Evolutionary conservation across 2,113 vertebrate genomes (phyloP).

Genomic region (Platysteira castanea): DNA sequence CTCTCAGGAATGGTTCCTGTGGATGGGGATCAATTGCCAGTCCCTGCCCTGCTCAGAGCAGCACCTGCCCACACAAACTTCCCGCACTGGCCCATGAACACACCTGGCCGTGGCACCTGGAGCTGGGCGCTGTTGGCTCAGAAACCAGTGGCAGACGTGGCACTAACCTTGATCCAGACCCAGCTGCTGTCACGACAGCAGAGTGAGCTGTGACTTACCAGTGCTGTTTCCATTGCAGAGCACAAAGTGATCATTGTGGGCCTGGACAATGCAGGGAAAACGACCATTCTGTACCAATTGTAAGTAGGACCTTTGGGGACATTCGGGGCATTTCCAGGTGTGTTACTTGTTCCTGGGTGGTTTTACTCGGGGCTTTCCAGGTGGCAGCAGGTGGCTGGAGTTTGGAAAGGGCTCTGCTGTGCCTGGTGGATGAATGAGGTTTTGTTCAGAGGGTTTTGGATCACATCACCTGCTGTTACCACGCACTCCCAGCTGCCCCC

Average conservation of each 20-base stretch:
- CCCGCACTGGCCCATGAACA: not conserved
- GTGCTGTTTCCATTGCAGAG: slow-evolving; percentile 77
- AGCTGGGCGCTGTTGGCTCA: not conserved
- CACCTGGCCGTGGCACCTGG: not conserved
- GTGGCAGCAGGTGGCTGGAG: not conserved
- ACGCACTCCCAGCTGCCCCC: not conserved
- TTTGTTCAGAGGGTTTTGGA: not conserved
- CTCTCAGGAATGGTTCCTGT: not conserved
- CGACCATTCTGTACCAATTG: slow-evolving; percentile 98
- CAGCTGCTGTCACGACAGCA: not conserved
- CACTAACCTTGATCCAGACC: not conserved
- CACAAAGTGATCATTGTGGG: slow-evolving; percentile 99
- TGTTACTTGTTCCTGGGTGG: not conserved
- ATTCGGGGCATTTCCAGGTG: not conserved
- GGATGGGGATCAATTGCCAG: not conserved
- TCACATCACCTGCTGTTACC: not conserved
- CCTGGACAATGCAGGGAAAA: slow-evolving; percentile 98
- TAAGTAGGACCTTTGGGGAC: slow-evolving; percentile 74
- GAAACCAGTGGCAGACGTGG: not conserved
- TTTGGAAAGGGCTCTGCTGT: not conserved
- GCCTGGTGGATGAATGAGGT: not conserved
- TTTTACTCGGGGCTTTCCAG: not conserved
- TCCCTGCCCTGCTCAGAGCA: not conserved
- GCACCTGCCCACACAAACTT: not conserved
- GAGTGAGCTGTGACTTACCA: not conserved